Conservation (phyloP, 2,888 invertebrate species). For the Aphodius sticticus region DNA sequence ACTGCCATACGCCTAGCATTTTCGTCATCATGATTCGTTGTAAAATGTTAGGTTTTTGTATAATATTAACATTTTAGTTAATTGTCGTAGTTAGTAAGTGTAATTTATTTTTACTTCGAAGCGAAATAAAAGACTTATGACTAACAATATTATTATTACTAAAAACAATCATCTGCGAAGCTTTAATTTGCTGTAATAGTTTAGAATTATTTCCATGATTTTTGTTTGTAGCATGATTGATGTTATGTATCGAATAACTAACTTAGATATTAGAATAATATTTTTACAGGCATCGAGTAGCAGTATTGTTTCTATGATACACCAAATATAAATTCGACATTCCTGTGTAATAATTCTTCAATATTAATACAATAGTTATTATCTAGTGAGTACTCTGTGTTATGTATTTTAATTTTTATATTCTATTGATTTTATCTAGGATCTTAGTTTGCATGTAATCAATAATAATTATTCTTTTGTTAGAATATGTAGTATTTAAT, state of each 20-base stretch:
- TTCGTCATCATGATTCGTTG: slow-evolving; percentile 29
- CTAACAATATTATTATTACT: neutral
- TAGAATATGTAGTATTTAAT: neutral
- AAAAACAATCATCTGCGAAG: neutral
- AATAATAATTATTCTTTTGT: neutral
- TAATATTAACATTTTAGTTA: neutral
- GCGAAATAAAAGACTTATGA: slow-evolving; percentile 20
- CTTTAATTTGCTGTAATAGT: neutral
- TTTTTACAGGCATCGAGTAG: neutral
- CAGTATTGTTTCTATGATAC: neutral
- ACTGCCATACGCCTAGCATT: slow-evolving; percentile 41
- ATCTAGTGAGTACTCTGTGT: neutral
- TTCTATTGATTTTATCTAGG: neutral
- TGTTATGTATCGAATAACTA: neutral
- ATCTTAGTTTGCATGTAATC: neutral
- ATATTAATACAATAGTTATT: neutral
- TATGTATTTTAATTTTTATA: neutral
- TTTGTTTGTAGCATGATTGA: neutral
- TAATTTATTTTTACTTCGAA: slow-evolving; percentile 13
- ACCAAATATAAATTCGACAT: neutral
- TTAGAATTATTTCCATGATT: neutral
- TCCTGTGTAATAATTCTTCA: neutral
- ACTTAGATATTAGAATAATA: neutral
- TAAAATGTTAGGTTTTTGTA: neutral
- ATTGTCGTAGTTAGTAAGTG: neutral